Evolutionary conservation across 2,888 invertebrate species (phyloP).

Genomic region (Lathronympha strigana): DNA sequence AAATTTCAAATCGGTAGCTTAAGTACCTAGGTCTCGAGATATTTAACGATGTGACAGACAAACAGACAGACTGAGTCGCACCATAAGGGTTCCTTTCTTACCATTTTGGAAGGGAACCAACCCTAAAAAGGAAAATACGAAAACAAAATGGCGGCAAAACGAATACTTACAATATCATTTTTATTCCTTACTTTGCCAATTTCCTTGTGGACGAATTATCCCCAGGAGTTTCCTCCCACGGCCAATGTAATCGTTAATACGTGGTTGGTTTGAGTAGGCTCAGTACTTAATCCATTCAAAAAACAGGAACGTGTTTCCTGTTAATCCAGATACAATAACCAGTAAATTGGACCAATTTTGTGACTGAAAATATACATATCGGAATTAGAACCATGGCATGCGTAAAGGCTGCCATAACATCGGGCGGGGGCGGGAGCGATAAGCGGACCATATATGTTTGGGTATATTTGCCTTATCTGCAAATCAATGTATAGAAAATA

Average conservation of each 20-base stretch:
- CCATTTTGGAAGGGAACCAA: no score
- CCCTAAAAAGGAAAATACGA: no score
- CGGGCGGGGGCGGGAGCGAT: conserved; percentile 49
- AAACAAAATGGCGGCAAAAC: background rate
- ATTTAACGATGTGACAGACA: no score
- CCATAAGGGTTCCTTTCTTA: no score
- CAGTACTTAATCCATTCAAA: conserved; percentile 10
- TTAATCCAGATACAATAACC: conserved; percentile 65
- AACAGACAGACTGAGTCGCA: no score
- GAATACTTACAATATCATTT: conserved; percentile 3
- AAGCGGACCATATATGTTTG: no score
- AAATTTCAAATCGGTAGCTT: no score
- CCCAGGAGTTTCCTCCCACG: conserved; percentile 12
- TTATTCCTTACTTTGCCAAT: background rate
- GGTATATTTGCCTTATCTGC: no score
- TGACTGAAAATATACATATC: conserved; percentile 63
- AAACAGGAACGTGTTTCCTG: conserved; percentile 43
- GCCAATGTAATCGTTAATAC: conserved; percentile 6
- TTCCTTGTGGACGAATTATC: conserved; percentile 4
- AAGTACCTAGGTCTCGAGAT: no score
- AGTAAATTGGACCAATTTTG: conserved; percentile 68
- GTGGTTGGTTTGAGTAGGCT: background rate
- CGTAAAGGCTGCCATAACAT: conserved; percentile 52
- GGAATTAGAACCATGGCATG: conserved; percentile 71
- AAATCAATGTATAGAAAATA: no score